A percentile compares a stretch with the other conserved stretches of the same genome.
Evolutionary conservation across 2,113 vertebrate species (phyloP).

Genomic region (Panthera tigris): DNA sequence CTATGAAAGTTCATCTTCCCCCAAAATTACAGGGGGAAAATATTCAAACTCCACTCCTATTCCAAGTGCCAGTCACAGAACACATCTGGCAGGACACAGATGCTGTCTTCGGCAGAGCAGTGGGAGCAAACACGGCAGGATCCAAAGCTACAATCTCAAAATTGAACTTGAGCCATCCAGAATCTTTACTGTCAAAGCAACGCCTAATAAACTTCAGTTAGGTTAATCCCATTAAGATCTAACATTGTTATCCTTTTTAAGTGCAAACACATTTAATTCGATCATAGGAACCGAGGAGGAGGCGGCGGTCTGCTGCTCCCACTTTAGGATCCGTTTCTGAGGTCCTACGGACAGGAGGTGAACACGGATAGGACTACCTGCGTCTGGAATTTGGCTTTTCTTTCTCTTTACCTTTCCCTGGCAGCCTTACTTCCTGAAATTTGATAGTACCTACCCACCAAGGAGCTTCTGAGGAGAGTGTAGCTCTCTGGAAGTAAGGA

Average conservation of each 20-base stretch:
- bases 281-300: neutral
- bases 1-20: neutral
- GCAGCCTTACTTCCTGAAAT: neutral
- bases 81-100: neutral
- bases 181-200: conserved; percentile 53
- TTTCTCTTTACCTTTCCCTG: neutral
- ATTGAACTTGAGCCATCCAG: conserved; percentile 7
- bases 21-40: neutral
- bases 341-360: neutral
- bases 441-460: neutral
- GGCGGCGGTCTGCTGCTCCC: neutral
- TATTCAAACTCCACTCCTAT: neutral
- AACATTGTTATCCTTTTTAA: conserved; percentile 59
- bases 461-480: neutral
- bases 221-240: conserved; percentile 64
- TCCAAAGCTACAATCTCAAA: neutral
- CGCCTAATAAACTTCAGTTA: conserved; percentile 58
- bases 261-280: conserved; percentile 72
- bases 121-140: neutral
- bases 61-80: neutral
- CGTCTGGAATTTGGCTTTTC: neutral
- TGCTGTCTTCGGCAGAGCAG: neutral
- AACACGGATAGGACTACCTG: neutral
- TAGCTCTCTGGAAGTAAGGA: neutral
- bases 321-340: conserved; percentile 34